phyloP scores from a whole-genome alignment of 2,797 vertebrate species.

The Clarias laeviceps region DNA sequence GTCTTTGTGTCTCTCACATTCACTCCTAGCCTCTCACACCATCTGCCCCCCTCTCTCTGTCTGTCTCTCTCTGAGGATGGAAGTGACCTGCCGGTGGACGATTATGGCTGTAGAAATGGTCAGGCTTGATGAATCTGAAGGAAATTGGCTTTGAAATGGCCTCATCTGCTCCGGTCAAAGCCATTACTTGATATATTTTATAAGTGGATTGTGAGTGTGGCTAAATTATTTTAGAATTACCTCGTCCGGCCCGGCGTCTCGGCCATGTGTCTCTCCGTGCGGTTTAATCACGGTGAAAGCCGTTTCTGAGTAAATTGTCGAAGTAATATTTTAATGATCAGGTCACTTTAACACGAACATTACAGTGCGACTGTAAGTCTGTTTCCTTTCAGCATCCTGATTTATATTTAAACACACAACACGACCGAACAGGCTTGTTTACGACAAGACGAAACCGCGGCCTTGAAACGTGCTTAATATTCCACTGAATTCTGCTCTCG shows the following conservation, averaged over 20 bases:
- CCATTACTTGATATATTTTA: constrained; percentile 70
- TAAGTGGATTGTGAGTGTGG: constrained; percentile 68
- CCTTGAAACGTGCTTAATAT: not conserved
- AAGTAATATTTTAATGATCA: constrained; percentile 70
- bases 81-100: constrained; percentile 57
- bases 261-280: constrained; percentile 50
- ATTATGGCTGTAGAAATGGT: constrained; percentile 62
- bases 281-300: constrained; percentile 65
- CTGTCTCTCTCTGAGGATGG: constrained; percentile 23
- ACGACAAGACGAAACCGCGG: not conserved
- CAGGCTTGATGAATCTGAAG: constrained; percentile 65
- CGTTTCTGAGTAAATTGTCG: constrained; percentile 70
- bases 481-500: not conserved
- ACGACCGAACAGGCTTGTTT: not conserved
- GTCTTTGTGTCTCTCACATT: not conserved
- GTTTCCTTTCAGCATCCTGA: not conserved
- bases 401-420: not conserved
- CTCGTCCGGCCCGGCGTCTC: constrained; percentile 61
- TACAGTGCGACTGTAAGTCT: not conserved
- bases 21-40: too few species aligned
- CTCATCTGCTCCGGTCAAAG: constrained; percentile 68
- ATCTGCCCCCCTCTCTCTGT: not conserved
- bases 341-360: constrained; percentile 54
- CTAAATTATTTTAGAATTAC: constrained; percentile 75
- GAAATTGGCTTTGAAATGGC: constrained; percentile 63